phyloP scores from a whole-genome alignment of 2,888 invertebrate genomes.

The Harmothoe impar region DNA sequence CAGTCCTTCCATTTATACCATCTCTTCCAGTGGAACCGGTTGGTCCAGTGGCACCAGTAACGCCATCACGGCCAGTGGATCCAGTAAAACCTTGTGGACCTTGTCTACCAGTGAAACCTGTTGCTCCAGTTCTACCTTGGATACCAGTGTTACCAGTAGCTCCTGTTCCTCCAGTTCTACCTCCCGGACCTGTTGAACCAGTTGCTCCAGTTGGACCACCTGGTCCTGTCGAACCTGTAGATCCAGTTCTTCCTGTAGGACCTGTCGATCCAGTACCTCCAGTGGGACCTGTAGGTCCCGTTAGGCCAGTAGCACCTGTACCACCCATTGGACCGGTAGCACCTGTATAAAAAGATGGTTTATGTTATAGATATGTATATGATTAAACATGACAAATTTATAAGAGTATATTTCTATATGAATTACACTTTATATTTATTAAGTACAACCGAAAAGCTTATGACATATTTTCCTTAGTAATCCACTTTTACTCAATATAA shows the following conservation, averaged over 20 bases:
- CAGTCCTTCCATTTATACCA: conserved; percentile 65
- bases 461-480: too few relatives aligned
- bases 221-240: conserved; percentile 58
- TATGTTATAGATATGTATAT: too few relatives aligned
- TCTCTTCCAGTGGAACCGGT: conserved; percentile 62
- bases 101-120: conserved; percentile 58
- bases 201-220: conserved; percentile 54
- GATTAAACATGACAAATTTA: too few relatives aligned
- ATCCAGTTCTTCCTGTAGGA: conserved; percentile 43
- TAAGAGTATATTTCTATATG: too few relatives aligned
- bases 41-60: conserved; percentile 52
- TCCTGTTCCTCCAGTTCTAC: conserved; percentile 68
- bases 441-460: too few relatives aligned
- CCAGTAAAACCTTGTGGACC: conserved; percentile 54
- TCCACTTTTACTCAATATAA: too few relatives aligned
- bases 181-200: conserved; percentile 64
- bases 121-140: conserved; percentile 66
- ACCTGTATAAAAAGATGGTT: background rate
- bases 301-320: conserved; percentile 54
- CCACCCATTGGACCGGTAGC: conserved; percentile 29
- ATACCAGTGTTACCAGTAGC: conserved; percentile 58
- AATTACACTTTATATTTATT: too few relatives aligned
- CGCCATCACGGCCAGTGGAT: conserved; percentile 58
- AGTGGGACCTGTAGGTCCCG: conserved; percentile 59
- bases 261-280: conserved; percentile 52